phyloP scores from a whole-genome alignment of 2,797 vertebrate species.

The Manis crassicaudata region DNA sequence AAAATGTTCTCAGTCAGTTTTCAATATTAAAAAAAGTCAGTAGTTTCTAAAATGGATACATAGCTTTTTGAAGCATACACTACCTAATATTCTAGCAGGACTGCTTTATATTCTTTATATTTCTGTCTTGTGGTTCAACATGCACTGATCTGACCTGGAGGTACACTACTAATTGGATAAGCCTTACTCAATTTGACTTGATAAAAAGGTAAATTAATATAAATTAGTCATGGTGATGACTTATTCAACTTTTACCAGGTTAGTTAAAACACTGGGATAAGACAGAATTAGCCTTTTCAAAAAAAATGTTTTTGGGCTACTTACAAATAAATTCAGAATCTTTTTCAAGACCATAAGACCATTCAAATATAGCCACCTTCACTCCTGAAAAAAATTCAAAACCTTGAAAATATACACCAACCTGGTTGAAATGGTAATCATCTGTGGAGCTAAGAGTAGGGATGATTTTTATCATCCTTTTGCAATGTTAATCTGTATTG shows the following conservation, averaged over 20 bases:
- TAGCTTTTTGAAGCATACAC: not conserved
- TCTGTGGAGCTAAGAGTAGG: not conserved
- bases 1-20: constrained; percentile 6
- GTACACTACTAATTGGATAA: not conserved
- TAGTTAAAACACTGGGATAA: not conserved
- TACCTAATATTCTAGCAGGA: not conserved
- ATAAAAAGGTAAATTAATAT: constrained; percentile 41
- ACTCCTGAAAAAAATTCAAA: not conserved
- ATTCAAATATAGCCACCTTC: not conserved
- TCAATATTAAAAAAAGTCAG: not conserved
- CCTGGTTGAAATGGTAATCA: not conserved
- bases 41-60: not conserved
- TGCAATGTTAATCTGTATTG: not conserved
- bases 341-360: constrained; percentile 10
- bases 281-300: not conserved
- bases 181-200: not conserved
- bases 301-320: not conserved
- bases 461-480: not conserved
- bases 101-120: not conserved
- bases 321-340: constrained; percentile 47
- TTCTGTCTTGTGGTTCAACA: not conserved
- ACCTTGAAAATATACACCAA: not conserved
- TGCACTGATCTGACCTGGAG: not conserved
- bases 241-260: constrained; percentile 17
- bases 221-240: not conserved